Base-by-base conservation (phyloP, 1,140 invertebrate species). In the Leptinotarsa texana region DNA sequence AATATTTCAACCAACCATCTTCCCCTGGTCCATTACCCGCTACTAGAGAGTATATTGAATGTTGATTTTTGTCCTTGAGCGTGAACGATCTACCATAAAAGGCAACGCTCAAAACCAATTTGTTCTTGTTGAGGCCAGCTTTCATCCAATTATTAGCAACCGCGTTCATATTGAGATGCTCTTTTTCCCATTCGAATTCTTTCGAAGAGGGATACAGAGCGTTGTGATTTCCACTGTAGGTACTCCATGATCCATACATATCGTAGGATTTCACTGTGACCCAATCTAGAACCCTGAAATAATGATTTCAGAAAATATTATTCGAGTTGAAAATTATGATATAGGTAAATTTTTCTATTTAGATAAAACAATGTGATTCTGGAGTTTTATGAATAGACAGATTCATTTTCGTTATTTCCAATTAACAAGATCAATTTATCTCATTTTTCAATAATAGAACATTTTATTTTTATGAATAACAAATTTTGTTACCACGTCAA, bases 81-180 rank as follows among this genome's bases (percentile, higher is more conserved):
- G 86, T 89, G 80, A 90, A 92, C 42, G 89, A 89, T 70, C 90
- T 87, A 11, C 91, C 92, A 80, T 91, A 93, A 63, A 90, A 80
- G 8, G 90, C 90, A 81, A 92, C 86, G 4, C 91, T 91, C 47
- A 92, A 82, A 1, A 91, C 86, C 13, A 93, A 78, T 81, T 92
- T 92, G 67, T 88, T 85, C 22, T 79, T 81, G 1, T 89, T 85
- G 3, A 86, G 80, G 77, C 86, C 82, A 79, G 80, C 49, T 77
- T 73, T 83, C 81, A 84, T 67, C 83, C 83, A 84, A 33, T 74
- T 69, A 33, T 80, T 62, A 63, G 81, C 78, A 75, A 61, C 47
- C 13, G 71, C 69, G 0, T 27, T n/a, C 22, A 72, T 61, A n/a
- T 72, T 72, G 13, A 27, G 17, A 62, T 72, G 69, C 5, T 63